Evolutionary conservation across 2,888 invertebrate species (phyloP), one percentile per base, ranked within the genome.

Genomic region (Clunio marinus): DNA sequence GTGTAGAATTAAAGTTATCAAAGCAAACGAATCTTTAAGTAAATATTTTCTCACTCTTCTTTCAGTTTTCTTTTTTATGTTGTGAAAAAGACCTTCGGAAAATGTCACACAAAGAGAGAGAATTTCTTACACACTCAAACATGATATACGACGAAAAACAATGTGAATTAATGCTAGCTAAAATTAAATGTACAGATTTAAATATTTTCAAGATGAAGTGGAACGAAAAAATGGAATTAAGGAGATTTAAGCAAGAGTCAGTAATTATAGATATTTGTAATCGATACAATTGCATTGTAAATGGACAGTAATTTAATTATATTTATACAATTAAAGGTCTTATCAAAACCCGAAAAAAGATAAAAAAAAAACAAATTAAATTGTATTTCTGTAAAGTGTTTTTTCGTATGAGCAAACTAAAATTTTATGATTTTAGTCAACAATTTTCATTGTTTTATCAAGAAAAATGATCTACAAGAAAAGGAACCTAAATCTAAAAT

Each of bases 351-450:
- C n/a, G n/a, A n/a, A n/a, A n/a, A n/a, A n/a, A n/a, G n/a, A n/a
- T n/a, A n/a, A n/a, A n/a, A n/a, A n/a, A 41, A 41, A 13, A 22
- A 51, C 7, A n/a, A 51, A 51, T 22, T 51, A 22, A 51, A 57
- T 57, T 57, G 27, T 57, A 57, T 57, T 57, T 57, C 57, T 57
- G 57, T 57, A 57, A 57, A 57, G 57, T 57, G 57, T 57, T 57
- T 57, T 51, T 51, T 51, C 51, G 51, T 51, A 51, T 51, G 22
- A 13, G n/a, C n/a, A n/a, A n/a, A n/a, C n/a, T n/a, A n/a, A 51
- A 51, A 51, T 51, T 51, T 51, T 51, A 51, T 51, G 51, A 51
- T 51, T 45, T 51, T 51, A 8, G n/a, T 17, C 8, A 51, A n/a
- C n/a, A 20, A n/a, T 22, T 51, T 22, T 17, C 41, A n/a, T 51